phyloP scores from a whole-genome alignment of 1,140 invertebrate species.

The Trichonephila inaurata region DNA sequence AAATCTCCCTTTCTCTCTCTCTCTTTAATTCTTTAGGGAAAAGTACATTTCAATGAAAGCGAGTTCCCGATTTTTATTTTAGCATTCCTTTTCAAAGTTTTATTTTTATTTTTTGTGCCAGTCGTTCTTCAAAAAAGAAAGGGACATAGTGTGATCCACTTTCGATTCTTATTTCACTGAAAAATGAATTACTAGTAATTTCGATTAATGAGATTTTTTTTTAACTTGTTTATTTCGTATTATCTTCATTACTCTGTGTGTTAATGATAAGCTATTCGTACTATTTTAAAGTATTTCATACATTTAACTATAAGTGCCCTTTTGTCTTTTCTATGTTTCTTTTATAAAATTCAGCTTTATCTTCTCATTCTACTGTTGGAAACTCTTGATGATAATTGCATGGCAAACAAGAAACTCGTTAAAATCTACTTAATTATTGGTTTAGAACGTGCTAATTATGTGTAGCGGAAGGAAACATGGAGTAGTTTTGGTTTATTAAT shows the following conservation, averaged over 20 bases:
- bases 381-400: constrained; percentile 30
- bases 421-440: constrained; percentile 29
- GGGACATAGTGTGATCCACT: not conserved
- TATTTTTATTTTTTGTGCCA: not conserved
- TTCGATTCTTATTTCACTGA: not conserved
- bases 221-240: not conserved
- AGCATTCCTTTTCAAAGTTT: not conserved
- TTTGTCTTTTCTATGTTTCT: not conserved
- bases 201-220: not conserved
- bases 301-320: not conserved
- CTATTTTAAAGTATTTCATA: not conserved
- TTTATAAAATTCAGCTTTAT: not conserved
- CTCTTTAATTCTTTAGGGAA: too few species aligned
- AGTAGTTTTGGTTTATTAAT: not conserved
- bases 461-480: not conserved
- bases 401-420: constrained; percentile 7
- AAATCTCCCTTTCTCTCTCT: not conserved
- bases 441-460: constrained; percentile 17
- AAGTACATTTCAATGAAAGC: not conserved
- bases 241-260: not conserved
- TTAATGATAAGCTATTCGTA: not conserved
- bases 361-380: not conserved
- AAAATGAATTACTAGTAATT: not conserved
- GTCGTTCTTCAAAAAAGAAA: not conserved
- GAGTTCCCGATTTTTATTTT: not conserved